Base-by-base conservation (phyloP, 1,140 invertebrate genomes). In the Aphelinus atriplicis region DNA sequence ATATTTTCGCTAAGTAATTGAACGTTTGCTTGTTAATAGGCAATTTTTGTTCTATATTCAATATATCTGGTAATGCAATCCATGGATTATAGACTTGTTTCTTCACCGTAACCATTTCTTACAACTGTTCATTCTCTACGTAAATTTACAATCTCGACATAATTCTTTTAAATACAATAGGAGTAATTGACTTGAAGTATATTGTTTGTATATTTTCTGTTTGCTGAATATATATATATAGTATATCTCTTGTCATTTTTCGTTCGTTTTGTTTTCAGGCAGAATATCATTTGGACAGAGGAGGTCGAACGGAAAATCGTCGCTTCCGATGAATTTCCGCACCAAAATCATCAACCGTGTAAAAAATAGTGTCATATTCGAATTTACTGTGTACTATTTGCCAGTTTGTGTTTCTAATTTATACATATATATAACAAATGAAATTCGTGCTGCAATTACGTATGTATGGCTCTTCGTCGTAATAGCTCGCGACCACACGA, bases 141-240 rank as follows among this genome's bases (percentile, higher is more conserved):
- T 66, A 63, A 75, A 75, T 64, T 75, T 57, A 69, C 26, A 64
- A 48, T 69, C 43, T 71, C 64, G 46, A 45, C 48, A 57, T 56
- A 53, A 5, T 10, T 50, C 67, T 56, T 3, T 72, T 83, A 86
- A 85, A 82, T 85, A 86, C 77, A 82, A 84, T 85, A 82, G 80
- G 78, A 83, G 79, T 87, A 87, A 86, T 87, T 87, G 84, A 87
- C 86, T 86, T 87, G 71, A 84, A 87, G 86, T 87, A 83, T 83
- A 85, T 85, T 81, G 77, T 84, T 82, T 83, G 63, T 72, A 71
- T 66, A n/a, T 69, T 70, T 51, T 43, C n/a, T 61, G 2, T 67
- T 68, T 69, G 45, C 6, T 75, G 62, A 66, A 76, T 76, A 76
- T 76, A 71, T 55, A 61, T 66, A 71, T 60, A 63, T 45, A 45